A percentile compares a stretch with the other conserved stretches of the same genome.
These are phyloP conservation scores for Manduca sexta DNA, from an alignment of 1,140 invertebrate species.

Conservation along the genomic window DNA sequence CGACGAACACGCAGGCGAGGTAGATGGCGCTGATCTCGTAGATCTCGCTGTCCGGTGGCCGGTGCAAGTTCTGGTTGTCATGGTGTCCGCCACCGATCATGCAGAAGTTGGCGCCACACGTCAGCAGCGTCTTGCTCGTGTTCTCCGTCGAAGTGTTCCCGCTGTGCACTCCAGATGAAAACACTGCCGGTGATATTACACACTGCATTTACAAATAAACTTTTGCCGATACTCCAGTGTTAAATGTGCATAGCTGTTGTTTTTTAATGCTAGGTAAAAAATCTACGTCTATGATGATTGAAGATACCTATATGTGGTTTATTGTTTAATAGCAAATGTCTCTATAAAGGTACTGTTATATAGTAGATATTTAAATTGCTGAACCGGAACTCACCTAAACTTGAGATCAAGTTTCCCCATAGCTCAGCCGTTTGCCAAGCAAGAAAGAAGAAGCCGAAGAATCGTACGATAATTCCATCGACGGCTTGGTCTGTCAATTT, in stretches of 20 bases:
- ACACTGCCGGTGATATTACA: conserved; percentile 71
- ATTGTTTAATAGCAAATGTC: too few relatives aligned
- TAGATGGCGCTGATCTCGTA: conserved; percentile 93
- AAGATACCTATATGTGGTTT: too few relatives aligned
- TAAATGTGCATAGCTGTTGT: too few relatives aligned
- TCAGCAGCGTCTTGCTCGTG: conserved; percentile 73
- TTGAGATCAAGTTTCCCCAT: conserved; percentile 98
- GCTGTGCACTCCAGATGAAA: conserved; percentile 84
- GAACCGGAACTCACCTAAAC: conserved; percentile 86
- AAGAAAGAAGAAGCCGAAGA: conserved; percentile 99
- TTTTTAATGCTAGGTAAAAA: too few relatives aligned
- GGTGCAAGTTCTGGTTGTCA: conserved; percentile 80
- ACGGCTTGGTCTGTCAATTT: conserved; percentile 89
- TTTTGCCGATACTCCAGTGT: not conserved
- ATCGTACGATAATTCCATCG: conserved; percentile 93
- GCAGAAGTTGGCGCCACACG: conserved; percentile 90
- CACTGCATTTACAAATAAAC: conserved; percentile 3
- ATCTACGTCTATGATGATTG: too few relatives aligned
- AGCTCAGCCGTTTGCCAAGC: conserved; percentile 96
- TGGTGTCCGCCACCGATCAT: conserved; percentile 76
- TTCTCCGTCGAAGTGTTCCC: conserved; percentile 66
- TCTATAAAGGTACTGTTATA: too few relatives aligned
- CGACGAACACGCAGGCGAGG: conserved; percentile 87
- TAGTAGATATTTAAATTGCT: too few relatives aligned
- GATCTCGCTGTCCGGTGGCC: conserved; percentile 88